A percentile compares a stretch with the other conserved stretches of the same genome.
These are phyloP conservation scores for Hetaerina americana DNA, from an alignment of 1,140 invertebrate genomes.

Conservation along the genomic window DNA sequence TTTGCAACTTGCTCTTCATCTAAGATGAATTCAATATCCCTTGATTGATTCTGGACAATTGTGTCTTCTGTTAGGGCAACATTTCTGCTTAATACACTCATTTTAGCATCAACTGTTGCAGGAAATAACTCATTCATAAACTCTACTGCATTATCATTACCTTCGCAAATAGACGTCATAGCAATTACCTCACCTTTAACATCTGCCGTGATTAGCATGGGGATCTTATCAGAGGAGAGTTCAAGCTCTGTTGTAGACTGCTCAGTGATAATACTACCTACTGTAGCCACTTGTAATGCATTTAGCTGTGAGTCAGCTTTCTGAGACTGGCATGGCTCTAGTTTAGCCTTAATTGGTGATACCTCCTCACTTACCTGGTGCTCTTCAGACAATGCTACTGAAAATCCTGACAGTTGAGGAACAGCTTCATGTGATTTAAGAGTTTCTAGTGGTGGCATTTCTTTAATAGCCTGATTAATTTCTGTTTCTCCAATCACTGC, in stretches of 20 bases:
- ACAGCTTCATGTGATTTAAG: background rate
- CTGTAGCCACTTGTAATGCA: background rate
- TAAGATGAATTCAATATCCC: background rate
- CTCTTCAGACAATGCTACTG: background rate
- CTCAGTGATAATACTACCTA: conserved; percentile 7
- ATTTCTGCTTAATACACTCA: background rate
- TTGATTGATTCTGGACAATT: background rate
- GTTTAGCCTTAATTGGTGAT: background rate
- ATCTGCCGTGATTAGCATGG: background rate
- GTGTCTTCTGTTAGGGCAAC: conserved; percentile 4
- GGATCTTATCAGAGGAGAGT: conserved; percentile 4
- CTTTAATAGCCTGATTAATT: background rate
- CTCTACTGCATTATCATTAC: background rate
- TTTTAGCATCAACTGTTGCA: background rate
- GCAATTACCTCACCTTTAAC: background rate
- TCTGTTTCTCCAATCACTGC: background rate
- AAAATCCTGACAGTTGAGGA: background rate
- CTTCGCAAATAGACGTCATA: background rate
- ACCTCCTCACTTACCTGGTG: background rate
- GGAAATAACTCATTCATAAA: background rate
- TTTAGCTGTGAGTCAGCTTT: background rate
- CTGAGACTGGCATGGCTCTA: background rate
- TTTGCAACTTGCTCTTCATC: background rate
- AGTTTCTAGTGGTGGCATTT: background rate
- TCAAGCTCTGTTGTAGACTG: conserved; percentile 11